Conservation (phyloP, 2,888 invertebrate species). For the Phania funesta region DNA sequence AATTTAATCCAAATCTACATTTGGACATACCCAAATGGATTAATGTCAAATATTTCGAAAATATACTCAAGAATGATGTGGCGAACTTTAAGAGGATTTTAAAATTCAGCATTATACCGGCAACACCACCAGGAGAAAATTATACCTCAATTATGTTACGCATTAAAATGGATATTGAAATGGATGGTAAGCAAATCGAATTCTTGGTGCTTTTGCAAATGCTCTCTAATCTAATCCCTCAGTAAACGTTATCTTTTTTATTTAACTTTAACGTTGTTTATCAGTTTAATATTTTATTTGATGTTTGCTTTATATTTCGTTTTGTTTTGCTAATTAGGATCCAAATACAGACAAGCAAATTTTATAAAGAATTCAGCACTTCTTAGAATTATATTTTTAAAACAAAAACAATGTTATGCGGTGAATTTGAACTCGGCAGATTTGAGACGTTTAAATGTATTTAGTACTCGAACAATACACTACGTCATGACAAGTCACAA, state of each 20-base stretch:
- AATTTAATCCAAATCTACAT: constrained; percentile 58
- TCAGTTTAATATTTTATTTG: not conserved
- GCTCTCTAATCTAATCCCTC: too few relatives aligned
- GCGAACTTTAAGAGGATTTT: constrained; percentile 73
- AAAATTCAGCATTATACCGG: constrained; percentile 74
- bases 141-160: constrained; percentile 77
- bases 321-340: not conserved
- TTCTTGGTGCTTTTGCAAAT: too few relatives aligned
- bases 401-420: too few relatives aligned
- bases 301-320: not conserved
- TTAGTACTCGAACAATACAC: too few relatives aligned
- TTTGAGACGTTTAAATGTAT: too few relatives aligned
- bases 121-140: constrained; percentile 77
- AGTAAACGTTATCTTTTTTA: not conserved
- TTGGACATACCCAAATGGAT: constrained; percentile 75
- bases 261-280: not conserved
- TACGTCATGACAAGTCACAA: too few relatives aligned
- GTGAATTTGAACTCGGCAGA: too few relatives aligned
- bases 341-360: too few relatives aligned
- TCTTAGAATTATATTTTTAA: too few relatives aligned
- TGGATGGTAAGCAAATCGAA: constrained; percentile 73
- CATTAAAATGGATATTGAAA: constrained; percentile 75
- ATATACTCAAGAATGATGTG: constrained; percentile 73
- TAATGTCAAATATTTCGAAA: constrained; percentile 74
- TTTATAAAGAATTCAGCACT: too few relatives aligned